A percentile compares a stretch with the other conserved stretches of the same genome.
These are phyloP conservation scores for Actinostola sp. DNA, from an alignment of 92 coral and sea anemone species.

Conservation along the genomic window DNA sequence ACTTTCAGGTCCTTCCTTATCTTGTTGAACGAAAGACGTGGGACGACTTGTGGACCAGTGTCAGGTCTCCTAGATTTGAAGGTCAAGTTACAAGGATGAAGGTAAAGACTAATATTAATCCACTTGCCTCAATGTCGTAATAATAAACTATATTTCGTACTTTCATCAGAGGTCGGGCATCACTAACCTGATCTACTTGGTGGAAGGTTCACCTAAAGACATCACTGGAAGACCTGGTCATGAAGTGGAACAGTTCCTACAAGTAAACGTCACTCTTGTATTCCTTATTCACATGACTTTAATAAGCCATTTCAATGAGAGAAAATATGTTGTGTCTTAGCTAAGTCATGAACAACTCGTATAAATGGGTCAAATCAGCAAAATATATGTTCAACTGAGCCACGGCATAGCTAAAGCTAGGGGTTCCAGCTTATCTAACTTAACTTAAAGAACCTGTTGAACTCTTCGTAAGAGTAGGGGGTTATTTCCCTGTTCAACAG, in stretches of 20 bases:
- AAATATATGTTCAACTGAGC: too few relatives aligned
- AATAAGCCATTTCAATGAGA: too few relatives aligned
- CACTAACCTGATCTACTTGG: conserved; percentile 58
- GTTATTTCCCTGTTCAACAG: too few relatives aligned
- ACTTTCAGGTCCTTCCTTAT: conserved; percentile 61
- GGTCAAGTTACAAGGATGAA: conserved; percentile 67
- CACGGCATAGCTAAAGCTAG: too few relatives aligned
- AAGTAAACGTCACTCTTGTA: too few relatives aligned
- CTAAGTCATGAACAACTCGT: too few relatives aligned
- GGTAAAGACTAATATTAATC: conserved; percentile 19
- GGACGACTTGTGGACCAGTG: conserved; percentile 70
- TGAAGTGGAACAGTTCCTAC: conserved; percentile 51
- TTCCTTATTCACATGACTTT: too few relatives aligned
- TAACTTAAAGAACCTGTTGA: too few relatives aligned
- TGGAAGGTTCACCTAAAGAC: conserved; percentile 71
- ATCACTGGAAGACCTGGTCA: conserved; percentile 63
- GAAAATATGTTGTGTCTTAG: too few relatives aligned
- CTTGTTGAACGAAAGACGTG: conserved; percentile 70
- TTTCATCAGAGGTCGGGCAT: conserved; percentile 53
- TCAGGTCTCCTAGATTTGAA: conserved; percentile 55
- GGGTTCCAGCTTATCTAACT: too few relatives aligned
- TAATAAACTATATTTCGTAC: not conserved
- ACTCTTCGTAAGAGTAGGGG: too few relatives aligned
- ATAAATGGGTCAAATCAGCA: too few relatives aligned
- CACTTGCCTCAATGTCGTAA: not conserved